Conservation (phyloP, 2,797 vertebrate species). For the Anguilla anguilla region DNA sequence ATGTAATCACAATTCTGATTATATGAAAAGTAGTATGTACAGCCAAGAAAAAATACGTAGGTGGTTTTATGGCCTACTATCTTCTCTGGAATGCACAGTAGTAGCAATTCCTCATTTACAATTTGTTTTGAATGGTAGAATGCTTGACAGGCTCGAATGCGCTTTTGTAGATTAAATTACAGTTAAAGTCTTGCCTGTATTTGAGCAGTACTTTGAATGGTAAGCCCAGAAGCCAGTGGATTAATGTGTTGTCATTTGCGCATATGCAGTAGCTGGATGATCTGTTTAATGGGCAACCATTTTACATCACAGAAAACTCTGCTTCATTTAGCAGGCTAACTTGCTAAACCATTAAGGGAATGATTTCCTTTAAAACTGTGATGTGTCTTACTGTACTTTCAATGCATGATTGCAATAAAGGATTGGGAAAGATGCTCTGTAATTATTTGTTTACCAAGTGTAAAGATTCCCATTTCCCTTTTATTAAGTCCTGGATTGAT, state of each 20-base stretch:
- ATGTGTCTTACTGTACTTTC: background rate
- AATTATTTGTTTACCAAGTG: constrained; percentile 2
- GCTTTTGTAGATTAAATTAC: background rate
- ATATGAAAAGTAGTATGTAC: background rate
- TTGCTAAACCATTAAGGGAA: background rate
- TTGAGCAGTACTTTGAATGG: background rate
- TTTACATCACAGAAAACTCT: background rate
- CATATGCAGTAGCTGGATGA: background rate
- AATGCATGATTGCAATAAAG: background rate
- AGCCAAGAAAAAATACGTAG: background rate
- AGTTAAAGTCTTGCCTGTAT: background rate
- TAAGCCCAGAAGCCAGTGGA: background rate
- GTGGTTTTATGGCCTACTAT: background rate
- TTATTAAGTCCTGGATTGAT: background rate
- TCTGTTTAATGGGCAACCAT: background rate
- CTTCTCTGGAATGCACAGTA: background rate
- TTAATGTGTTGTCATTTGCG: background rate
- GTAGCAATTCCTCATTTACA: background rate
- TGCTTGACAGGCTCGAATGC: background rate
- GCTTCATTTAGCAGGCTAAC: background rate
- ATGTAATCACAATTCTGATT: background rate
- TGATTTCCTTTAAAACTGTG: background rate
- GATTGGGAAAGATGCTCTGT: background rate
- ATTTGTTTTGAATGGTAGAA: background rate
- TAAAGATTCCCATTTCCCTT: background rate